Evolutionary conservation across 2,113 vertebrate species (phyloP).

Genomic region (Platysteira castanea): DNA sequence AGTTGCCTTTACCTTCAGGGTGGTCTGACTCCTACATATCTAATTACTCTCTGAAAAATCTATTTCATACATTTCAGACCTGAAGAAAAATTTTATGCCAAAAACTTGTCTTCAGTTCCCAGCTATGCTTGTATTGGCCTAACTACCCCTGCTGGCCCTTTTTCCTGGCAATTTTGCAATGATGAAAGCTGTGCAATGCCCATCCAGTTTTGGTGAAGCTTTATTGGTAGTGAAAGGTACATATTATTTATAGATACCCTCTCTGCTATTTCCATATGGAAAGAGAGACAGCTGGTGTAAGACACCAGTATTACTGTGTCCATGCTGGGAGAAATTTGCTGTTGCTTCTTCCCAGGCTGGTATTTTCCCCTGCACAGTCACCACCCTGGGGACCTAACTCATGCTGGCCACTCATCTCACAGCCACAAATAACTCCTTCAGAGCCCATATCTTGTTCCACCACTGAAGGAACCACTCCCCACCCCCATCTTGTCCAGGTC

Average conservation of each 20-base stretch:
- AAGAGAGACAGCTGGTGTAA: background rate
- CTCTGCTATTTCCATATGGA: background rate
- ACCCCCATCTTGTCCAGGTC: background rate
- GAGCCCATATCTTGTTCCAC: background rate
- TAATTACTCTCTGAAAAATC: background rate
- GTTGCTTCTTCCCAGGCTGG: background rate
- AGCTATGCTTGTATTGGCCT: background rate
- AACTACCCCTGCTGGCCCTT: background rate
- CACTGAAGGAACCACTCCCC: background rate
- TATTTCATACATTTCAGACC: background rate
- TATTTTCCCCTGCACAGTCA: background rate
- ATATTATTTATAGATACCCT: background rate
- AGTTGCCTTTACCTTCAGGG: background rate
- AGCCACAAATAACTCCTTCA: background rate
- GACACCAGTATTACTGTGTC: background rate
- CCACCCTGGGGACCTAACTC: background rate
- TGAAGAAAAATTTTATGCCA: background rate
- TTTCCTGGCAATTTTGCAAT: background rate
- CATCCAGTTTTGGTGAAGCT: background rate
- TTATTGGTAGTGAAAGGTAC: background rate
- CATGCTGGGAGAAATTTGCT: background rate
- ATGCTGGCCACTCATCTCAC: background rate
- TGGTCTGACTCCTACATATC: background rate
- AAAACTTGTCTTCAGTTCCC: background rate
- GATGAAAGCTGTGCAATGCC: background rate